A percentile compares a stretch with the other conserved stretches of the same genome.
These are phyloP conservation scores for Falco concolor DNA, from an alignment of 2,797 vertebrate genomes.

Conservation along the genomic window DNA sequence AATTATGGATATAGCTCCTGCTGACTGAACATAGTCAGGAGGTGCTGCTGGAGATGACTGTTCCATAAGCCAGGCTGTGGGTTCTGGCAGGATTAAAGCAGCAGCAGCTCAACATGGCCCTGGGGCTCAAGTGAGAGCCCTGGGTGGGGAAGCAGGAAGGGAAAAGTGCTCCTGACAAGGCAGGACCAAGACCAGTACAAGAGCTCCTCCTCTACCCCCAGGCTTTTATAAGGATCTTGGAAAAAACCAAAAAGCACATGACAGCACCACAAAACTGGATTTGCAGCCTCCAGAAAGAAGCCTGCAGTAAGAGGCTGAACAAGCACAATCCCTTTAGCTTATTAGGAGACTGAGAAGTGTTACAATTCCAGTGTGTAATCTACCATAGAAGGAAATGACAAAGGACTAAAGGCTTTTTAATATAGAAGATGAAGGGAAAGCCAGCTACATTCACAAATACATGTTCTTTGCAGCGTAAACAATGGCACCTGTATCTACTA, in stretches of 20 bases:
- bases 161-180: not conserved
- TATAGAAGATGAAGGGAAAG: not conserved
- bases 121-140: not conserved
- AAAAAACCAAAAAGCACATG: not conserved
- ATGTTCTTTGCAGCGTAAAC: not conserved
- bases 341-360: not conserved
- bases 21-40: not conserved
- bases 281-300: not conserved
- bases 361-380: conserved; percentile 1
- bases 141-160: not conserved
- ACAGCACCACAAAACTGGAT: conserved; percentile 30
- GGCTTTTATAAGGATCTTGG: not conserved
- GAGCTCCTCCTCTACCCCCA: not conserved
- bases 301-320: conserved; percentile 12
- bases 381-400: not conserved
- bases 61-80: not conserved
- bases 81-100: not conserved
- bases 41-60: not conserved
- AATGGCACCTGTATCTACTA: not conserved
- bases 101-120: not conserved
- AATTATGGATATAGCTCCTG: not conserved
- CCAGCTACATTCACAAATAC: not conserved
- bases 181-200: not conserved
- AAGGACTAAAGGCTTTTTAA: not conserved
- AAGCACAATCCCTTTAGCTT: conserved; percentile 44